Conservation (phyloP, 1,140 invertebrate genomes). For the Wiebesia pumilae region DNA sequence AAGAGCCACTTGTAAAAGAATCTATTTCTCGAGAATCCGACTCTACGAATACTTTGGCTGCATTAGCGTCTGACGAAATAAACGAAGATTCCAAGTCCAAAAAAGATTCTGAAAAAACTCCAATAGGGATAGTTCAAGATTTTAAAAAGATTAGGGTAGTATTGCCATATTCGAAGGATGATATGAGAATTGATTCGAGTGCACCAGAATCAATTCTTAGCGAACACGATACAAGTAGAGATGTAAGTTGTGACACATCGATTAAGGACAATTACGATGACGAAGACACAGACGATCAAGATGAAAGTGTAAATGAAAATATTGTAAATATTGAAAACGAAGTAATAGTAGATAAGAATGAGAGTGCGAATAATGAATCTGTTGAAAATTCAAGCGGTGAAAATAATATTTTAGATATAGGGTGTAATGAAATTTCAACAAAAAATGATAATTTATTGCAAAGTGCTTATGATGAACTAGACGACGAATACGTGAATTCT, state of each 20-base stretch:
- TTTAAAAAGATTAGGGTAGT: conserved; percentile 87
- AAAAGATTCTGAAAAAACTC: conserved; percentile 46
- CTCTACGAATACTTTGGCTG: conserved; percentile 57
- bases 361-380: conserved; percentile 41
- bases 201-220: conserved; percentile 47
- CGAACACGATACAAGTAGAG: conserved; percentile 35
- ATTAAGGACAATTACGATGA: conserved; percentile 52
- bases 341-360: neutral
- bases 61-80: conserved; percentile 58
- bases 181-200: conserved; percentile 72
- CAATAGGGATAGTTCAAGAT: conserved; percentile 81
- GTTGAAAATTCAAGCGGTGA: conserved; percentile 57
- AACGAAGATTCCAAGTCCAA: conserved; percentile 20
- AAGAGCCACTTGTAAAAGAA: conserved; percentile 76
- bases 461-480: conserved; percentile 67
- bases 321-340: conserved; percentile 7
- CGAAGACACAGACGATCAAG: conserved; percentile 59
- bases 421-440: conserved; percentile 48
- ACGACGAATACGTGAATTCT: conserved; percentile 65
- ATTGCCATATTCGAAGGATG: conserved; percentile 81
- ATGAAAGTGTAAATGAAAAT: conserved; percentile 56
- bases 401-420: conserved; percentile 38
- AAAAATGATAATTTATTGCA: conserved; percentile 69
- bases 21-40: conserved; percentile 23
- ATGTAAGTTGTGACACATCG: conserved; percentile 24